Evolutionary conservation across 2,888 invertebrate species (phyloP).

Genomic region (Asteroscopus sphinx): DNA sequence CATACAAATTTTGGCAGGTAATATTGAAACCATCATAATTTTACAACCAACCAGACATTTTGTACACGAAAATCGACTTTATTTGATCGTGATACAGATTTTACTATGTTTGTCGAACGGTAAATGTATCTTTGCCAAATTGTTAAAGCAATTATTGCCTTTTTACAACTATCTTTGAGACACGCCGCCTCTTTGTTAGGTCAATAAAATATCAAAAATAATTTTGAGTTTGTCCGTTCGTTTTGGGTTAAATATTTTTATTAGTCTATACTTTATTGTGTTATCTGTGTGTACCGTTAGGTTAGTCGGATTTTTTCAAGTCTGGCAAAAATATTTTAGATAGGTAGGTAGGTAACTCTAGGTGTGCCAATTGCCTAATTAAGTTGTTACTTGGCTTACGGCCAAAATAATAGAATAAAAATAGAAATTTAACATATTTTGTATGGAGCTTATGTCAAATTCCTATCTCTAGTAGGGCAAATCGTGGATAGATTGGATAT

Average conservation of each 20-base stretch:
- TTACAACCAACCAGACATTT: not conserved
- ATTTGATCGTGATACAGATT: not conserved
- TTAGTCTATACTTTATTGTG: constrained; percentile 60
- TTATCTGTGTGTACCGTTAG: constrained; percentile 65
- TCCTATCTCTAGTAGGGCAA: too few species aligned
- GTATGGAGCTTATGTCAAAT: too few species aligned
- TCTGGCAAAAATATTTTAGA: constrained; percentile 32
- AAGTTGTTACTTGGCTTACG: constrained; percentile 1
- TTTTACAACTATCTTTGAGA: constrained; percentile 75
- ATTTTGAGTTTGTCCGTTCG: constrained; percentile 57
- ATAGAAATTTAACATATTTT: too few species aligned
- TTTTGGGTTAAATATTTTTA: constrained; percentile 66
- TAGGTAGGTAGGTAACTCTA: constrained; percentile 12
- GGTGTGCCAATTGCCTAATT: constrained; percentile 32
- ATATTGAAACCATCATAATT: constrained; percentile 43
- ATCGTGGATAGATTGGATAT: too few species aligned
- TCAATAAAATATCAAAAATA: constrained; percentile 70
- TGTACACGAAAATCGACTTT: constrained; percentile 39
- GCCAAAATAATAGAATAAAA: too few species aligned
- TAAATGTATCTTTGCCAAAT: constrained; percentile 42
- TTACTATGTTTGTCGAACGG: constrained; percentile 4
- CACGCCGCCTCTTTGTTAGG: constrained; percentile 70
- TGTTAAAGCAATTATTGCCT: constrained; percentile 73
- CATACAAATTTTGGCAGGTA: constrained; percentile 63
- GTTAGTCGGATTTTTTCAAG: constrained; percentile 30